Evolutionary conservation across 1,140 invertebrate species (phyloP), one percentile per base, ranked within the genome.

Genomic region (Saccostrea echinata): DNA sequence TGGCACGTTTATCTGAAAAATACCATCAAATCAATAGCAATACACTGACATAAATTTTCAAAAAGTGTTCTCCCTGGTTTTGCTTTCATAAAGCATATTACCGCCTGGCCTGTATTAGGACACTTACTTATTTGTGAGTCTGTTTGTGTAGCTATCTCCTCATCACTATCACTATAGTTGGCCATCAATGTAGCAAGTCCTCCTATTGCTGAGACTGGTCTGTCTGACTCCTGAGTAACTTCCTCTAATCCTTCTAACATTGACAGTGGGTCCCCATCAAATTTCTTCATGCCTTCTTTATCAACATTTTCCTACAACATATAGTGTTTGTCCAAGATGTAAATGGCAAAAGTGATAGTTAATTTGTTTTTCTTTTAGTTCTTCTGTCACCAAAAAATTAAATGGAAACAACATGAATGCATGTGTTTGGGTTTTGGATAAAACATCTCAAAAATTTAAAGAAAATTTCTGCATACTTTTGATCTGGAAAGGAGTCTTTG

Each of bases 191-290:
- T 51, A 21, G 35, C 81, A 8, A 83, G 81, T 83, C 81, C 81
- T 51, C 81, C 81, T 30, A 76, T 12, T 0, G 68, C 12, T 30
- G 68, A 13, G 16, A 52, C 81, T 12, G 51, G 18, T 12, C 27
- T 24, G 21, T n/a, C 35, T 24, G 21, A 3, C n/a, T 83, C 24
- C 3, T 35, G 35, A 21, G 12, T 13, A 1, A 8, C 43, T 53
- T 83, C 51, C 21, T 83, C 81, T 18, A 83, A 52, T 51, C 81
- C 81, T n/a, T 51, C 81, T 6, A 83, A 35, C 51, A 83, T 24
- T 52, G 81, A 83, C 81, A 83, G 81, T 12, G 81, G 81, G n/a
- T 83, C 81, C 3, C 18, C 81, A 51, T 83, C 35, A 83, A 83
- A 24, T 18, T 21, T 83, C n/a, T 52, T 83, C 33, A 13, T 8